Evolutionary conservation across 2,113 vertebrate genomes (phyloP).

Genomic region (Nanorana parkeri): DNA sequence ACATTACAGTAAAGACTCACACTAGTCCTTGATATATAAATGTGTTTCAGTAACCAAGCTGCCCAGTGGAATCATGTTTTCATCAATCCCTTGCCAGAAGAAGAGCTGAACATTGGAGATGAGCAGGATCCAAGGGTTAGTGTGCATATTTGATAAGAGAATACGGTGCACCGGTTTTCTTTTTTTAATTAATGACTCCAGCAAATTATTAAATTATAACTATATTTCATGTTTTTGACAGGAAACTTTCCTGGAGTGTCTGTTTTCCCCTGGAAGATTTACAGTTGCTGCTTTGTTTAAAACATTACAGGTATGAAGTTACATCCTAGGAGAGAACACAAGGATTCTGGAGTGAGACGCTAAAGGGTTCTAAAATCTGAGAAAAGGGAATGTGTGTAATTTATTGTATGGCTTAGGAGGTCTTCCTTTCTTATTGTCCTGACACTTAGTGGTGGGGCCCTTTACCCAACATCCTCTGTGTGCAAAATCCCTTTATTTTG

Average conservation of each 20-base stretch:
- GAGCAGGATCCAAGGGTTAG: slow-evolving; percentile 93
- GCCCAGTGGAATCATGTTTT: slow-evolving; percentile 96
- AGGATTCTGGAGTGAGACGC: too few relatives aligned
- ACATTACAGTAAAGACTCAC: neutral
- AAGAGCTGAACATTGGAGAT: slow-evolving; percentile 83
- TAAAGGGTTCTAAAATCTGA: too few relatives aligned
- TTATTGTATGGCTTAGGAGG: neutral
- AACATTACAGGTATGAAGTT: slow-evolving; percentile 80
- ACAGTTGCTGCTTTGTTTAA: slow-evolving; percentile 84
- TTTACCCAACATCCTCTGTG: too few relatives aligned
- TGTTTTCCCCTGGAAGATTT: slow-evolving; percentile 86
- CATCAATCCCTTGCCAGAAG: slow-evolving; percentile 85
- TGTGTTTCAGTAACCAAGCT: slow-evolving; percentile 77
- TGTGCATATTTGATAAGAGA: neutral
- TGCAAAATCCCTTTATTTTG: too few relatives aligned
- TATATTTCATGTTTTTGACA: slow-evolving; percentile 59
- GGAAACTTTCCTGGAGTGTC: slow-evolving; percentile 86
- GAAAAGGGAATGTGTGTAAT: too few relatives aligned
- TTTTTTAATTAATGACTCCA: neutral
- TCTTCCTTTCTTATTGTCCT: neutral
- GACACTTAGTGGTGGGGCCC: neutral
- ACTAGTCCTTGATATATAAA: neutral
- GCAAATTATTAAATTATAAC: neutral
- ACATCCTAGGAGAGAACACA: too few relatives aligned
- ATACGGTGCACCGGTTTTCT: too few relatives aligned